A percentile compares a stretch with the other conserved stretches of the same genome.
Evolutionary conservation across 2,113 vertebrate species (phyloP).

Genomic region (Zapornia atra): DNA sequence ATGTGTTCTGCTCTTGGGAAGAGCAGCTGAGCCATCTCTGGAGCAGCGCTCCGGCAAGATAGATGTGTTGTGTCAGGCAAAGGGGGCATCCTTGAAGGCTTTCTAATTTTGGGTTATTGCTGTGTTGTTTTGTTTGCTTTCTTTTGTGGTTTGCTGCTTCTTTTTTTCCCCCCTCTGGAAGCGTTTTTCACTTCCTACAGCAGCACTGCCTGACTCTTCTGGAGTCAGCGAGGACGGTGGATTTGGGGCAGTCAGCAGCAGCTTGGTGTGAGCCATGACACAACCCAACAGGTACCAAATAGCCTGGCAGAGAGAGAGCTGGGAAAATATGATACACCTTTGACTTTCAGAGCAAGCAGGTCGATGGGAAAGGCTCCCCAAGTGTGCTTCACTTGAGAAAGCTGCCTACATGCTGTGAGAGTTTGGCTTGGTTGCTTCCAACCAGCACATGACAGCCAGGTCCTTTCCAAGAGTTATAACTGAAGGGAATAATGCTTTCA

Average conservation of each 20-base stretch:
- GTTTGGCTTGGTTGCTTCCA: neutral
- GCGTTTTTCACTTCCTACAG: neutral
- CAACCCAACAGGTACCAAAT: neutral
- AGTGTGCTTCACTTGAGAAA: neutral
- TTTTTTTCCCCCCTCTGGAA: neutral
- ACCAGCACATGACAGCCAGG: neutral
- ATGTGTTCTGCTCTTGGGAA: neutral
- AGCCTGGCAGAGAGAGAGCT: neutral
- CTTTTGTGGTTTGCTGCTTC: too few species aligned
- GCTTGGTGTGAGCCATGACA: neutral
- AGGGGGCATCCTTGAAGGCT: neutral
- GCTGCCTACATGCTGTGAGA: neutral
- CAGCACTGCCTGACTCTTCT: neutral
- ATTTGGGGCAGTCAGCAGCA: neutral
- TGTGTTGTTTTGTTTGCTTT: neutral
- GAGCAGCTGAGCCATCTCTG: neutral
- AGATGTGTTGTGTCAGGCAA: neutral
- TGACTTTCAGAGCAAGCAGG: neutral
- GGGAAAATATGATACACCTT: neutral
- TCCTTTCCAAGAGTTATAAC: conserved; percentile 10
- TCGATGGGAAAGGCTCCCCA: neutral
- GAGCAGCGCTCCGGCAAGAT: neutral
- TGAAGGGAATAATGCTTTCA: neutral
- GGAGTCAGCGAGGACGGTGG: neutral
- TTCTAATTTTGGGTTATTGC: neutral